Conservation (phyloP, 2,797 vertebrate species). For the Miichthys miiuy region DNA sequence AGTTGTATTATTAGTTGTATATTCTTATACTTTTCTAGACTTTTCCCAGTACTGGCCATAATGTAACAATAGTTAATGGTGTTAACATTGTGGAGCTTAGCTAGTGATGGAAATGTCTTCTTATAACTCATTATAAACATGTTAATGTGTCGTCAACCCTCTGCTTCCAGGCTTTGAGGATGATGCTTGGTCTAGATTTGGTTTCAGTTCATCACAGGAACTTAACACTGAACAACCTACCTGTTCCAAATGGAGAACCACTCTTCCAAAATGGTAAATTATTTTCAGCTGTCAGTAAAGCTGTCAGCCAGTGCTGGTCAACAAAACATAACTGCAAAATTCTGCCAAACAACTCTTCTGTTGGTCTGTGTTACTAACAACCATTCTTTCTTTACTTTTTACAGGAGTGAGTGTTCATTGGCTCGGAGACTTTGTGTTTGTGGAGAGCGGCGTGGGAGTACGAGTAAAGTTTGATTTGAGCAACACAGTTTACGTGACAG, state of each 20-base stretch:
- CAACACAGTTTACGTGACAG: slow-evolving; percentile 85
- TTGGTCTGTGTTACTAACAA: too few relatives aligned
- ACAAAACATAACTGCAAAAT: too few relatives aligned
- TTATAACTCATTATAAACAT: background rate
- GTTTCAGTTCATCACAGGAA: slow-evolving; percentile 80
- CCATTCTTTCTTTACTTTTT: background rate
- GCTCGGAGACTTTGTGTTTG: slow-evolving; percentile 93
- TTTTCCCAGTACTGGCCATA: background rate
- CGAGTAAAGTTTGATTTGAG: slow-evolving; percentile 86
- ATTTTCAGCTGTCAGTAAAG: background rate
- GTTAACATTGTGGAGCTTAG: too few relatives aligned
- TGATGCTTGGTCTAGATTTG: slow-evolving; percentile 88
- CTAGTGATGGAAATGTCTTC: background rate
- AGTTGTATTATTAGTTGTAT: background rate
- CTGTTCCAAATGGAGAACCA: slow-evolving; percentile 78
- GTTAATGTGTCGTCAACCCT: background rate
- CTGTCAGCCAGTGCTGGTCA: too few relatives aligned
- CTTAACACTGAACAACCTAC: slow-evolving; percentile 84
- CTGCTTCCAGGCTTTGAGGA: slow-evolving; percentile 81
- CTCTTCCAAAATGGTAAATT: slow-evolving; percentile 87
- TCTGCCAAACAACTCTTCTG: too few relatives aligned
- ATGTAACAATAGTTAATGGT: background rate
- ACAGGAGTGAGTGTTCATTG: slow-evolving; percentile 91
- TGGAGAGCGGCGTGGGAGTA: slow-evolving; percentile 90
- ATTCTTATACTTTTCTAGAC: background rate